These are phyloP conservation scores for Zaprionus camerounensis DNA, from an alignment of 1,140 invertebrate genomes.

Conservation along the genomic window DNA sequence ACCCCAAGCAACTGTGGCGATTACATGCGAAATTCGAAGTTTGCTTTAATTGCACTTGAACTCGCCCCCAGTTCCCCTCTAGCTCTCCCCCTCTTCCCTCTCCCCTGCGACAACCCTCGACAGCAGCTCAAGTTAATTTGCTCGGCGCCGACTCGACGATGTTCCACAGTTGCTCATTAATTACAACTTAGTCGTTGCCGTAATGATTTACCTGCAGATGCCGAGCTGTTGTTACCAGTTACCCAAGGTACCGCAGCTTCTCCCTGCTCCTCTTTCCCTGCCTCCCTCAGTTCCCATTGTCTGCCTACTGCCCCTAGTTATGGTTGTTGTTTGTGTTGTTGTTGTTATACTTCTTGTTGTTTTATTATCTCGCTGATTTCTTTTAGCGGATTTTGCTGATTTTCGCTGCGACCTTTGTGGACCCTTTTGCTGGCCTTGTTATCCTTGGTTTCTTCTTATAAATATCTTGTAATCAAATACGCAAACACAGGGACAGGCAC, in stretches of 20 bases:
- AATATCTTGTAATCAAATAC: conserved; percentile 76
- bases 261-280: background rate
- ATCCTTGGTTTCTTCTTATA: conserved; percentile 51
- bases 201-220: conserved; percentile 74
- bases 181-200: conserved; percentile 66
- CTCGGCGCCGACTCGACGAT: conserved; percentile 56
- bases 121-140: conserved; percentile 75
- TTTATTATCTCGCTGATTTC: conserved; percentile 40
- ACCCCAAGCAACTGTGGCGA: conserved; percentile 19
- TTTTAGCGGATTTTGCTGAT: conserved; percentile 46
- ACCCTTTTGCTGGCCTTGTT: conserved; percentile 6
- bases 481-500: background rate
- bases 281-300: background rate
- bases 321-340: conserved; percentile 4
- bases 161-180: conserved; percentile 75
- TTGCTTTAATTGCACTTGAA: conserved; percentile 72
- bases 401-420: conserved; percentile 31
- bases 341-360: conserved; percentile 24
- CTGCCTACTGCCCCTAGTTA: background rate
- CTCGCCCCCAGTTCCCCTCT: conserved; percentile 7
- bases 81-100: background rate
- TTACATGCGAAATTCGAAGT: conserved; percentile 66
- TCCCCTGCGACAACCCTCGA: conserved; percentile 9
- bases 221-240: conserved; percentile 29
- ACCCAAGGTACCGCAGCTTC: background rate